Conservation (phyloP, 2,113 vertebrate species). For the Bambusicola thoracicus region DNA sequence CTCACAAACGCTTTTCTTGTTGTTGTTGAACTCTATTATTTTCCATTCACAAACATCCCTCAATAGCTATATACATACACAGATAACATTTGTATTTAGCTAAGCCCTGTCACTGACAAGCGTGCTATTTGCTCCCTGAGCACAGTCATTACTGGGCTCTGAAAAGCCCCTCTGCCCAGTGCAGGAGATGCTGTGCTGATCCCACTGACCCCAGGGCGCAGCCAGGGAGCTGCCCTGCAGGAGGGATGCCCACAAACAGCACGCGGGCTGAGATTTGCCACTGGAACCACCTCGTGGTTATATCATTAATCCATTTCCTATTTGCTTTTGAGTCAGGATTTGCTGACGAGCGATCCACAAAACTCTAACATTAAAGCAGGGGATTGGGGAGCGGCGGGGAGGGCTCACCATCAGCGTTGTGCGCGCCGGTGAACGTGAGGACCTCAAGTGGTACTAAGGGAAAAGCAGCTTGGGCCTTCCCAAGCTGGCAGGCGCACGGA, state of each 20-base stretch:
- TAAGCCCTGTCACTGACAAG: slow-evolving; percentile 9
- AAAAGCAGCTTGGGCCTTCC: neutral
- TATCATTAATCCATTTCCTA: slow-evolving; percentile 20
- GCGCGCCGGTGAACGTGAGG: neutral
- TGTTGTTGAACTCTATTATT: neutral
- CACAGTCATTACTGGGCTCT: neutral
- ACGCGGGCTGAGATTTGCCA: neutral
- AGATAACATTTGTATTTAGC: slow-evolving; percentile 54
- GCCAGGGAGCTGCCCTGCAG: neutral
- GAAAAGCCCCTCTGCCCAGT: neutral
- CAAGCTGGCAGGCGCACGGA: neutral
- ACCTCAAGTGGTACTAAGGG: neutral
- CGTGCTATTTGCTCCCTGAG: slow-evolving; percentile 33
- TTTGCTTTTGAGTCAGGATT: slow-evolving; percentile 6
- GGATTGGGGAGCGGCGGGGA: neutral
- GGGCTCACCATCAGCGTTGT: neutral
- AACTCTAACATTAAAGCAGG: neutral
- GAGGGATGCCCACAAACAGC: neutral
- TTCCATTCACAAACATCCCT: slow-evolving; percentile 40
- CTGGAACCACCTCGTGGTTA: neutral
- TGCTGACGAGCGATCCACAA: neutral
- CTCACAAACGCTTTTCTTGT: accelerated
- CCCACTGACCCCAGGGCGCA: accelerated
- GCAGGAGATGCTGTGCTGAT: neutral
- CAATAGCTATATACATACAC: slow-evolving; percentile 49